Percentiles rank a stretch among this genome's conserved stretches.
phyloP scores from a whole-genome alignment of 2,797 vertebrate genomes.

The Naso thynnoides region DNA sequence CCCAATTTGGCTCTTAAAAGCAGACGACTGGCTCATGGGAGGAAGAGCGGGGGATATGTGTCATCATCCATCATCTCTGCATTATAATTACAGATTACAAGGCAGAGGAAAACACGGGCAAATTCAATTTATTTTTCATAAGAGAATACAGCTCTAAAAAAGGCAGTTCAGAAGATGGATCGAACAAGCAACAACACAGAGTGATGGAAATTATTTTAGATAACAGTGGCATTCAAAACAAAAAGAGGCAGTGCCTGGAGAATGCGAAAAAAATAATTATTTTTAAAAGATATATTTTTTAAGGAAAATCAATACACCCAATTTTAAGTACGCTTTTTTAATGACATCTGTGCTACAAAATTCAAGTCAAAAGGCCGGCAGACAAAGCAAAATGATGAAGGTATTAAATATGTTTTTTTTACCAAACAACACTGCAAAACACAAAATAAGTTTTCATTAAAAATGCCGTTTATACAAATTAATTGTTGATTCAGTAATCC shows the following conservation, averaged over 20 bases:
- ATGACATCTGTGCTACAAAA: background rate
- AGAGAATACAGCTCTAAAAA: background rate
- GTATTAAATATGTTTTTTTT: no score
- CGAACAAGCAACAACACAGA: background rate
- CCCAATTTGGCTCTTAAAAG: no score
- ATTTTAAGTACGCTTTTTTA: background rate
- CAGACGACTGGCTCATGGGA: no score
- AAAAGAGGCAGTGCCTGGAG: background rate
- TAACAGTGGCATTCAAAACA: background rate
- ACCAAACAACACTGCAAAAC: background rate
- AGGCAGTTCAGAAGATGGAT: background rate
- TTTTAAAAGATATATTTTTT: no score
- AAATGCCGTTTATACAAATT: no score
- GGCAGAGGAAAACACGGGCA: background rate
- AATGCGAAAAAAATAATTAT: background rate
- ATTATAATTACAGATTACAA: no score
- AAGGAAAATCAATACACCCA: background rate
- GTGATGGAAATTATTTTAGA: background rate
- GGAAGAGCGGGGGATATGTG: no score
- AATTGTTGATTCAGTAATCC: no score
- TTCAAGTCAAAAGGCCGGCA: no score
- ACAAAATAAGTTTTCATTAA: background rate
- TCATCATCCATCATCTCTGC: no score
- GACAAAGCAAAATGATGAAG: no score
- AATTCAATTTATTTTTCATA: background rate